Base-by-base conservation (phyloP, 2,888 invertebrate species). In the Sthenelais limicola region DNA sequence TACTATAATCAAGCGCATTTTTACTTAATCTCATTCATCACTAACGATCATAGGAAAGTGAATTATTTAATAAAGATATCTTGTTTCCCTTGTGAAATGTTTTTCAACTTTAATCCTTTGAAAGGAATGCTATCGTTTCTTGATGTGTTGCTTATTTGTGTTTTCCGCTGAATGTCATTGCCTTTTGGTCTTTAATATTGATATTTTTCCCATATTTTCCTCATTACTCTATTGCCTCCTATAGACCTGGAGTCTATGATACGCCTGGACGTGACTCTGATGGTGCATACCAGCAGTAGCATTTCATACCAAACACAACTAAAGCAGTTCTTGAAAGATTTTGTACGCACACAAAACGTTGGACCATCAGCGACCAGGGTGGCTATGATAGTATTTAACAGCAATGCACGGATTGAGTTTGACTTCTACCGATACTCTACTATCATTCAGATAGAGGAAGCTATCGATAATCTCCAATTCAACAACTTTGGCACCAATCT, bases 241-340 rank as follows among this genome's bases (percentile, higher is more conserved):
- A 35, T 62, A 62, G 62, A 62, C 3, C 3, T 62, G 24, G 3
- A 12, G 1, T 43, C 62, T 1, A 38, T 62, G 38, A 12, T 62
- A 26, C 62, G 62, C 15, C 43, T 62, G 62, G 62, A 62, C 43
- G 62, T 62, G 18, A 62, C 62, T 3, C 62, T 62, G 35, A 24
- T 62, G 38, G 62, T 62, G 1, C 62, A 62, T 24, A 21, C 62
- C 9, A 62, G 62, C 38, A 38, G 62, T 38, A 62, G 38, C 21
- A 35, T 62, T 7, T 24, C 12, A n/a, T 43, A 62, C 38, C 38
- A 21, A 24, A 26, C 62, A n/a, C 38, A 62, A 38, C 28, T 24
- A 35, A 62, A 38, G 38, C 24, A 38, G 38, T 62, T 62, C 62
- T 28, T 62, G 2, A 62, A 62, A 38, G 15, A 3, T 24, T 62